phyloP scores from a whole-genome alignment of 2,888 invertebrate genomes.

The Meganola albula region DNA sequence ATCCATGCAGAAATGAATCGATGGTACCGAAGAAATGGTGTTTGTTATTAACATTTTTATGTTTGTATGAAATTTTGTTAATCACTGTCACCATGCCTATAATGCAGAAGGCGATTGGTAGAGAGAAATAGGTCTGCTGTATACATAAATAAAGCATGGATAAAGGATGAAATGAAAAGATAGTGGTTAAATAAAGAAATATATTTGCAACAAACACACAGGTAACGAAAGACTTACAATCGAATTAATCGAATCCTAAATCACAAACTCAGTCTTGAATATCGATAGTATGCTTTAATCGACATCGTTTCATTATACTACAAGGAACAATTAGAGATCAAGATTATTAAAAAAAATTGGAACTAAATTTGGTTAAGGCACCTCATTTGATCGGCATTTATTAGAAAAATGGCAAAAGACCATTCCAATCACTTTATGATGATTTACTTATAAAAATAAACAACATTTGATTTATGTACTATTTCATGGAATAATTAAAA shows the following conservation, averaged over 20 bases:
- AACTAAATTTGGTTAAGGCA: constrained; percentile 32
- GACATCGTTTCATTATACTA: constrained; percentile 44
- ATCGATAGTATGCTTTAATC: constrained; percentile 34
- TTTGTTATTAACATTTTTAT: constrained; percentile 60
- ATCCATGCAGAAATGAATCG: constrained; percentile 75
- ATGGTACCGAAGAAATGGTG: constrained; percentile 76
- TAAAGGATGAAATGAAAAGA: constrained; percentile 75
- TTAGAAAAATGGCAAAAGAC: too few species aligned
- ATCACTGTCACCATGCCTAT: constrained; percentile 68
- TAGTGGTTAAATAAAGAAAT: constrained; percentile 74
- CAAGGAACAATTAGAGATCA: constrained; percentile 68
- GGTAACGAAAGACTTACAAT: constrained; percentile 69
- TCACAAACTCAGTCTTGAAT: constrained; percentile 63
- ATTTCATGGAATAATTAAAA: too few species aligned
- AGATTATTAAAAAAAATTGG: constrained; percentile 35
- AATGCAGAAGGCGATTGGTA: constrained; percentile 53
- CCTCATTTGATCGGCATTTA: constrained; percentile 38
- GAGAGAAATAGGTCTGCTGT: constrained; percentile 69
- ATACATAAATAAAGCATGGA: constrained; percentile 70
- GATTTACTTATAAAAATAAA: too few species aligned
- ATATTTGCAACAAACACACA: constrained; percentile 77
- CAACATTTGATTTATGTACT: too few species aligned
- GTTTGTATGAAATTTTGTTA: constrained; percentile 59
- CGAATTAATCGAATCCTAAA: constrained; percentile 47
- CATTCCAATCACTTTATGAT: too few species aligned